Evolutionary conservation across 1,140 invertebrate genomes (phyloP).

Genomic region (Euura saliciscinereae): DNA sequence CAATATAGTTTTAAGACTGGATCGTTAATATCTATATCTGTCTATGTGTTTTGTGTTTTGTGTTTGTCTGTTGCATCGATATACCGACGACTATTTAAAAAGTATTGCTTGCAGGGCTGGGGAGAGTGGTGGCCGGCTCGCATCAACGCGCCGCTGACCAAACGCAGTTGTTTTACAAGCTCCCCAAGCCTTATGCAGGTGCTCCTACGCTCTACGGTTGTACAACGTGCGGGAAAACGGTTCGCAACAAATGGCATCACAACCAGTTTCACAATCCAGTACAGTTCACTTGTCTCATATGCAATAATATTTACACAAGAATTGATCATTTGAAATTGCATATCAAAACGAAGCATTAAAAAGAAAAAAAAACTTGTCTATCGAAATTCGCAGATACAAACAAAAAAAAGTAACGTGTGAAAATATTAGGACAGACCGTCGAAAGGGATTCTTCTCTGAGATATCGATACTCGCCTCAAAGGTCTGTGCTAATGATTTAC

Average conservation of each 20-base stretch:
- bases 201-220: not conserved
- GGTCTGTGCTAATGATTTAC: not conserved
- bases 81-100: not conserved
- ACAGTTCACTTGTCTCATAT: constrained; percentile 7
- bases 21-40: no score
- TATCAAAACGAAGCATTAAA: not conserved
- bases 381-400: not conserved
- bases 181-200: not conserved
- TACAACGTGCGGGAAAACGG: not conserved
- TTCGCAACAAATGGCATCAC: constrained; percentile 9
- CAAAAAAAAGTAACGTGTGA: not conserved
- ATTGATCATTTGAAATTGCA: not conserved
- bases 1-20: no score
- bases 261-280: constrained; percentile 13
- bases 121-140: not conserved
- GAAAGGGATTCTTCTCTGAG: not conserved
- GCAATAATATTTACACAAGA: constrained; percentile 3
- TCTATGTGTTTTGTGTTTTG: not conserved
- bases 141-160: not conserved
- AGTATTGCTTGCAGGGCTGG: constrained; percentile 6
- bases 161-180: not conserved
- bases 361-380: not conserved
- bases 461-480: not conserved
- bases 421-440: not conserved
- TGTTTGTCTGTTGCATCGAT: not conserved